Evolutionary conservation across 2,113 vertebrate genomes (phyloP), one percentile per base, ranked within the genome.

Genomic region (Bujurquina vittata): DNA sequence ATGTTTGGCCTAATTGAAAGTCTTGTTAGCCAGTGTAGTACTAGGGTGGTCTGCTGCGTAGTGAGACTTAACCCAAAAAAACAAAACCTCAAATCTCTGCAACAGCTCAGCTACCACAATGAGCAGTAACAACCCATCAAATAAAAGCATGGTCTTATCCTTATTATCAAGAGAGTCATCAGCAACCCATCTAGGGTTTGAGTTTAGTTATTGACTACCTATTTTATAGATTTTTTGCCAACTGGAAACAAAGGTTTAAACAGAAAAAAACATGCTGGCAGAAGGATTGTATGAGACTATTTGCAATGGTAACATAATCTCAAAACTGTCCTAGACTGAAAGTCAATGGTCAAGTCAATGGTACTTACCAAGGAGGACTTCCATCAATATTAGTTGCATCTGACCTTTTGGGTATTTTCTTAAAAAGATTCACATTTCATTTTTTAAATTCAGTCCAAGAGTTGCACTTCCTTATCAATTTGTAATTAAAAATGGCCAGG

Each of bases 21-120:
- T 81, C 79, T 84, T 67, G 75, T 82, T 82, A 81, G 81, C 35
- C 65, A 33, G 1, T 31, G 1, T 72, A 54, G 29, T 72, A 29
- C 26, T n/a, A 72, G 46, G 43, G 46, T 72, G 46, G 12, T 72
- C 67, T 72, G 46, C 46, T 54, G 46, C 26, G 18, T 52, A 52
- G 15, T 52, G 49, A 52, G 12, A 18, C 49, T 1, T 52, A 72
- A 20, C 26, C 46, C 46, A 72, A 14, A 72, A 26, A 52, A 29
- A 52, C 23, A 72, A 29, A 23, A 18, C 23, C 9, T 49, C 49
- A 17, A 29, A 52, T 29, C 10, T 69, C 67, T 54, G 26, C 5
- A 54, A 49, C 46, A 49, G 46, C 43, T 49, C 46, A 49, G 1
- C 52, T 5, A 52, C 67, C 46, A 72, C 46, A 54, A 54, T 72